A percentile compares a stretch with the other conserved stretches of the same genome.
Conservation (phyloP, 2,888 invertebrate genomes). For the Strigamia crassipes region DNA sequence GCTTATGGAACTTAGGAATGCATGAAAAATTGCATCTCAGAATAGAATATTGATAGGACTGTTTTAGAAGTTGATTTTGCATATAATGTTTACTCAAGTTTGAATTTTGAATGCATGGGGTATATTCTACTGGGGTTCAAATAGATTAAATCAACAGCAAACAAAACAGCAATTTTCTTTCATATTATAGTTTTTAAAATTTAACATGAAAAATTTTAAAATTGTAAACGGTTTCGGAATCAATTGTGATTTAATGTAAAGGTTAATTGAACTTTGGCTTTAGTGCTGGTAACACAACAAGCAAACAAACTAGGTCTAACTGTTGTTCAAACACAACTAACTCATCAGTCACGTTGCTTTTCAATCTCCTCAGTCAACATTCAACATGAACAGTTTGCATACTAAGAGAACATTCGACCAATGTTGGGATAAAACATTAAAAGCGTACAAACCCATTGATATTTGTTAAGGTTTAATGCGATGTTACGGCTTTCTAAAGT, state of each 20-base stretch:
- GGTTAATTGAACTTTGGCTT: background rate
- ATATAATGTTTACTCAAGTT: no score
- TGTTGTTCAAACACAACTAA: background rate
- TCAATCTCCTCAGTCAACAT: background rate
- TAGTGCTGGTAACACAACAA: background rate
- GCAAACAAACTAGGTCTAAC: background rate
- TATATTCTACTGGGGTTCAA: no score
- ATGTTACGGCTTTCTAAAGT: background rate
- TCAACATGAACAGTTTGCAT: background rate
- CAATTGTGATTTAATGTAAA: background rate
- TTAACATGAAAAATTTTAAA: background rate
- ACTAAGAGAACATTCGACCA: background rate
- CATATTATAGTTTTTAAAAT: no score
- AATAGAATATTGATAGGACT: no score
- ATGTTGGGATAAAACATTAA: background rate
- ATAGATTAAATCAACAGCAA: no score
- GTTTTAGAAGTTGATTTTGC: no score
- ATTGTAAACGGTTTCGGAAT: background rate
- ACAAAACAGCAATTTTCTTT: no score
- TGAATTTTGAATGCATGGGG: no score
- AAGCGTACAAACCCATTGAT: background rate
- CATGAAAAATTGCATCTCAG: no score
- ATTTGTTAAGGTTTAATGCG: background rate
- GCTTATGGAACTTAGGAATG: no score
- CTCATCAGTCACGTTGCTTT: constrained; percentile 5